Base-by-base conservation (phyloP, 2,797 vertebrate species). In the Eospalax fontanierii region DNA sequence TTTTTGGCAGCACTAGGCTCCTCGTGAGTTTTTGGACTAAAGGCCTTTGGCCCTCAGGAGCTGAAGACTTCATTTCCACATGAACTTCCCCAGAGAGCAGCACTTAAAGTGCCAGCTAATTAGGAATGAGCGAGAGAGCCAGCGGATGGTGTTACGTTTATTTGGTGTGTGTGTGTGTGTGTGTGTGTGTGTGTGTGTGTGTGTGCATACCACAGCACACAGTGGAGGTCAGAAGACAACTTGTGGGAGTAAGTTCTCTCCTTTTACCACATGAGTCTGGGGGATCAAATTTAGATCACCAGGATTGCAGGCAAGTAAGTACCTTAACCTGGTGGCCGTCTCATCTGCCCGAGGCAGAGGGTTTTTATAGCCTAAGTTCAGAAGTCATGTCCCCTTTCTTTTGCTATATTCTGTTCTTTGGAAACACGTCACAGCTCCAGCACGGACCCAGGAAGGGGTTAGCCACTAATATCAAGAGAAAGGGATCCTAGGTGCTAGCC, bases 351-450 rank as follows among this genome's bases (percentile, higher is more conserved):
- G 1, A 30, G 16, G 26, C 26, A 4, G 6, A 9, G 7, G 7
- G 11, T n/a, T 59, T 68, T 40, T 76, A 35, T 38, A 68, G 33
- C 35, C 75, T 63, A 38, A 65, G 68, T 76, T 81, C 81, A 63
- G n/a, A 74, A 59, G 40, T 74, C 68, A 57, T 16, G 15, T 15
- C 24, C 8, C 9, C 4, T 92, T 80, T 59, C 50, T 65, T 40
- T 22, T n/a, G 24, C 38, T 40, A 8, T 86, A 81, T 82, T 82
- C 65, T 57, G 54, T 28, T 89, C 18, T 24, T 74, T 63, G 43
- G 46, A 95, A 88, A 21, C 12, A 75, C 87, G 65, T 86, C 26
- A 65, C 24, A 81, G 35, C 66, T 66, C n/a, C n/a, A 89, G 43
- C 14, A 12, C 26, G 54, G 59, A 6, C 16, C 81, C 46, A 57